Base-by-base conservation (phyloP, 2,113 vertebrate species). In the Polypterus senegalus region DNA sequence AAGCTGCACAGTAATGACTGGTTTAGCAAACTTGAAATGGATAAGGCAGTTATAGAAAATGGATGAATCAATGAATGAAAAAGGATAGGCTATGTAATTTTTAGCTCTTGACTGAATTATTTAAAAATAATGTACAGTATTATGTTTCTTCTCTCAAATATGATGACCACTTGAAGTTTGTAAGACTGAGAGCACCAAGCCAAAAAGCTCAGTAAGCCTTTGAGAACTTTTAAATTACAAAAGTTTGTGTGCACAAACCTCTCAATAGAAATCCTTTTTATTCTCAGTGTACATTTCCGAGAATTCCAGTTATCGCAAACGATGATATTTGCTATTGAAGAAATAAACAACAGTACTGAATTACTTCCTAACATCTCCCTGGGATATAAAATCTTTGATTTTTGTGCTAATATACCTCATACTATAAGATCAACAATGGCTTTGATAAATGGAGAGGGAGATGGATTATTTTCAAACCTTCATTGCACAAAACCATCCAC, bases 281-380 rank as follows among this genome's bases (percentile, higher is more conserved):
- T 49, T 7, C 46, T 3, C 9, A 63, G 61, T 10, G 48, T 63
- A 55, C 47, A 63, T 9, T 53, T 59, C 44, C 46, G 63, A 54
- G 56, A 49, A 44, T 64, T 64, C 54, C 63, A 45, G 9, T 64
- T 47, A 11, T 48, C 57, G 11, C 55, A 61, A 43, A 49, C 53
- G 5, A 64, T 64, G 57, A 64, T 64, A 43, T 59, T 64, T 43
- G 63, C 63, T 6, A 64, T 64, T 52, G 57, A 64, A 7, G 63
- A 64, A 49, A 64, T 64, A 47, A 64, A 64, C 8, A 57, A 59
- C n/a, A 58, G 51, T 27, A 49, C 46, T 9, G 58, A 7, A 3
- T 7, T 64, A 6, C 63, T 64, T 53, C 63, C 63, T 47, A 56
- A 56, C 5, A 5, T 64, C 3, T 59, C 57, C 5, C 49, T 64